A percentile compares a stretch with the other conserved stretches of the same genome.
These are phyloP conservation scores for Myocastor coypus DNA, from an alignment of 2,113 vertebrate genomes.

Conservation along the genomic window DNA sequence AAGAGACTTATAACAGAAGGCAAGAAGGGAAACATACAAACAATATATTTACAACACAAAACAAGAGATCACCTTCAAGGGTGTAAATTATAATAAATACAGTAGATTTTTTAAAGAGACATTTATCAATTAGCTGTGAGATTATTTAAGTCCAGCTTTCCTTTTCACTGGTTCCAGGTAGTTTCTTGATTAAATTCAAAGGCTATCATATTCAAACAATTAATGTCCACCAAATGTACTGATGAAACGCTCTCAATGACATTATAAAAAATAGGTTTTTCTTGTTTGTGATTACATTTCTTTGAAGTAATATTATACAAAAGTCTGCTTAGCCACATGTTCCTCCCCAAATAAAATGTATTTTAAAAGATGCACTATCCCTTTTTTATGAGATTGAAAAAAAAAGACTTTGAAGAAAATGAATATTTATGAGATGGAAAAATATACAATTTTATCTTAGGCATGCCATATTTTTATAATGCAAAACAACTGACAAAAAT, in stretches of 20 bases:
- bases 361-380: conserved; percentile 89
- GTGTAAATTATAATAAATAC: conserved; percentile 94
- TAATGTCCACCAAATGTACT: conserved; percentile 78
- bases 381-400: conserved; percentile 83
- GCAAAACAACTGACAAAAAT: conserved; percentile 72
- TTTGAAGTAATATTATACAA: conserved; percentile 86
- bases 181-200: conserved; percentile 85
- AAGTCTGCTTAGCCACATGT: conserved; percentile 83
- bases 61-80: conserved; percentile 89
- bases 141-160: conserved; percentile 87
- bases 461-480: conserved; percentile 78
- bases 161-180: conserved; percentile 89
- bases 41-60: conserved; percentile 96
- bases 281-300: conserved; percentile 81
- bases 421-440: conserved; percentile 78
- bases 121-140: conserved; percentile 86
- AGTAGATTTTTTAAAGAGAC: conserved; percentile 93
- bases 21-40: conserved; percentile 94
- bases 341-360: conserved; percentile 86
- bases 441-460: conserved; percentile 75
- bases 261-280: conserved; percentile 87
- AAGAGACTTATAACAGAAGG: conserved; percentile 95
- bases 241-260: conserved; percentile 80
- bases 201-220: conserved; percentile 85
- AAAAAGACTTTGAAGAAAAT: conserved; percentile 80